Evolutionary conservation across 1,140 invertebrate species (phyloP), one percentile per base, ranked within the genome.

Genomic region (Pemphigus obesinymphae): DNA sequence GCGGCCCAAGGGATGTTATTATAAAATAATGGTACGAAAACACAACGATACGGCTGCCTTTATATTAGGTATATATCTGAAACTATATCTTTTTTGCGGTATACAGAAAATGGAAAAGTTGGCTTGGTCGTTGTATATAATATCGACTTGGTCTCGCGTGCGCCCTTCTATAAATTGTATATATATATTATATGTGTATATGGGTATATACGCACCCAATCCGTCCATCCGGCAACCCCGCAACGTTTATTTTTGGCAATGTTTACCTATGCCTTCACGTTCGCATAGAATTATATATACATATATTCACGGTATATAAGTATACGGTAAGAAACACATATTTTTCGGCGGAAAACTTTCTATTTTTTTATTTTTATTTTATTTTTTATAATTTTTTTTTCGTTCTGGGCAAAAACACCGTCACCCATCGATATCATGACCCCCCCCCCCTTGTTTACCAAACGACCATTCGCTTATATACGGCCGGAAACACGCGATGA

Each of bases 11-110:
- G 68, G 68, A 72, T 72, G 68, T 72, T 72, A 48, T 72, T 72
- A 72, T 72, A 72, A 72, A 72, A 72, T 72, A 72, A 72, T 48
- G 23, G 40, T 72, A 72, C 23, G 68, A 72, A 72, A 72, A 72
- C 68, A 72, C 26, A 31, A 45, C 68, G 55, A 10, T 11, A 40
- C 34, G 20, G 29, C n/a, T 29, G 34, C 17, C 10, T 43, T 23
- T 15, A 40, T n/a, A 53, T 23, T n/a, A 53, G 2, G 8, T 6
- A 53, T 23, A 53, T 23, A 20, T n/a, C 17, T 48, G 26, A 29
- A 66, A 15, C 58, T 68, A 68, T 40, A 40, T 68, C 17, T 68
- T n/a, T 53, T 40, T 40, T 40, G 61, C 31, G 61, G 61, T 68
- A n/a, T n/a, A n/a, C n/a, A 23, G 66, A 70, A 70, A 70, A 70